Base-by-base conservation (phyloP, 2,888 invertebrate genomes). In the Synanthedon myopaeformis region DNA sequence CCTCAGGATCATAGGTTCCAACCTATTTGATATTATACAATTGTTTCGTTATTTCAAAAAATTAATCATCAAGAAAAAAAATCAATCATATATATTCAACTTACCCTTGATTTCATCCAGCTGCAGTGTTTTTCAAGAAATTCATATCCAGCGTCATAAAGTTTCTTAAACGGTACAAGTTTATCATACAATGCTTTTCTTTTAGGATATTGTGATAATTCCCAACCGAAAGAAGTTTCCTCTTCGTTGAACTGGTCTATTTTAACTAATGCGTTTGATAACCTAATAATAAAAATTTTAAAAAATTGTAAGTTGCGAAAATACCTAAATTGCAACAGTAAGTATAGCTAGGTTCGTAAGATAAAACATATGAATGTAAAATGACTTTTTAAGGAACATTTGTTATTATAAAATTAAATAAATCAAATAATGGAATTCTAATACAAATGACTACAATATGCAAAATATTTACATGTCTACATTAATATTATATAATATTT, bases 161-260 rank as follows among this genome's bases (percentile, higher is more conserved):
- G 87, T 68, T 92, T 93, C 73, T 96, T 94, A 71, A 91, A 98
- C 0, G 98, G 97, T 28, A 90, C 89, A 49, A 98, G 82, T 70
- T 90, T 93, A 65, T 96, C 96, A 58, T 93, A 92, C 0, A 92
- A 84, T 66, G 90, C 81, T 76, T 96, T 95, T 58, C 97, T 89
- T 58, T 94, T 89, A 0, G 97, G 96, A 85, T 98, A 98, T 63
- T 94, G 93, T 0, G 97, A 96, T 8, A 92, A 74, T 68, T 96
- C 94, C 92, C 94, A 97, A 11, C 93, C 95, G 71, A 94, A 98
- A 14, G 96, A 90, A 41, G 90, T 86, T 74, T 98, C 98, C 74
- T 98, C 98, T 70, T 93, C 93, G 74, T 98, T 98, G 66, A 98
- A 96, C 56, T 91, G 90, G 66, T 96, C 95, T 58, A 97, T 96